These are phyloP conservation scores for Diglossa cyanea DNA, from an alignment of 2,797 vertebrate genomes.

Conservation along the genomic window DNA sequence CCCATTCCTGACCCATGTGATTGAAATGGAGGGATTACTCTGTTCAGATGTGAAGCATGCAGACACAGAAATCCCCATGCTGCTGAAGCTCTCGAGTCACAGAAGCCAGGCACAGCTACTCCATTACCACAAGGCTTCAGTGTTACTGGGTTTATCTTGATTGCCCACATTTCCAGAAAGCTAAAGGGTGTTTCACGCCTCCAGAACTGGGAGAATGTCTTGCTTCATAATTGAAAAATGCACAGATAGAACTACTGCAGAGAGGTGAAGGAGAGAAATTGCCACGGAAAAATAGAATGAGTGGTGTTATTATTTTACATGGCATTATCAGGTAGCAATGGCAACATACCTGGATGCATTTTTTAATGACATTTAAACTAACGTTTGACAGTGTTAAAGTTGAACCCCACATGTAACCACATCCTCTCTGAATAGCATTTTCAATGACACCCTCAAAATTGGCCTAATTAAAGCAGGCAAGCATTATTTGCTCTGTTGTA, in stretches of 20 bases:
- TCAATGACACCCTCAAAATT: background rate
- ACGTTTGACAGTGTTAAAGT: background rate
- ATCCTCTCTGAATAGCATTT: background rate
- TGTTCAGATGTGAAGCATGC: background rate
- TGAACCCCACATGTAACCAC: background rate
- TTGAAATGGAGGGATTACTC: slow-evolving; percentile 12
- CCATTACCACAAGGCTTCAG: background rate
- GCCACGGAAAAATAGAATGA: background rate
- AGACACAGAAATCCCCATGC: background rate
- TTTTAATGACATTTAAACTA: background rate
- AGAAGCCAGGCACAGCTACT: background rate
- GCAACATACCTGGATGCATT: background rate
- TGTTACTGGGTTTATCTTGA: background rate
- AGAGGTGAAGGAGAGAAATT: background rate
- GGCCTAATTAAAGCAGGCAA: background rate
- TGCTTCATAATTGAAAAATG: background rate
- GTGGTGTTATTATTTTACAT: background rate
- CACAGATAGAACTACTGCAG: background rate
- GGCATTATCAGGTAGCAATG: background rate
- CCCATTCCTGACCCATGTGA: background rate
- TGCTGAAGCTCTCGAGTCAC: background rate
- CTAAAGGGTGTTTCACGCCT: background rate
- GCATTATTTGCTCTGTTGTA: background rate
- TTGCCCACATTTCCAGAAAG: background rate
- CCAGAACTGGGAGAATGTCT: background rate